Evolutionary conservation across 2,113 vertebrate genomes (phyloP).

Genomic region (Limanda limanda): DNA sequence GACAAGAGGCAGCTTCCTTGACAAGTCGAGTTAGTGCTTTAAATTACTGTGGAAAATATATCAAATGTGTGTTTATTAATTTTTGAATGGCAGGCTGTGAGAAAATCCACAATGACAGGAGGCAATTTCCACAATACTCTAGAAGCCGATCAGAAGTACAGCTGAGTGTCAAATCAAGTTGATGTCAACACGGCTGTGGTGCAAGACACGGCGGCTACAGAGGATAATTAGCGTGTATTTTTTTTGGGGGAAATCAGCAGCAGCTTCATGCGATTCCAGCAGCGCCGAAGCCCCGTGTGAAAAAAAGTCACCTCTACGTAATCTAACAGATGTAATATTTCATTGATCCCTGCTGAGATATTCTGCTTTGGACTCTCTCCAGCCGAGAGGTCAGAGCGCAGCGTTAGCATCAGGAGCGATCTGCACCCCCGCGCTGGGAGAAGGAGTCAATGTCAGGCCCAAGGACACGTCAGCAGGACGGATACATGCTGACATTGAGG

Average conservation of each 20-base stretch:
- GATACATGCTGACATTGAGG: conserved; percentile 39
- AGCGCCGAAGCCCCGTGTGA: background rate
- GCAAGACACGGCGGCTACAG: background rate
- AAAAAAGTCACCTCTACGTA: conserved; percentile 36
- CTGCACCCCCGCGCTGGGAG: conserved; percentile 11
- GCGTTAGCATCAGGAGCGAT: conserved; percentile 21
- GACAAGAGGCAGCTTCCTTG: no score
- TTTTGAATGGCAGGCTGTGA: no score
- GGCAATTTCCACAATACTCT: no score
- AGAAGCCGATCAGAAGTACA: no score
- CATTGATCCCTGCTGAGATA: conserved; percentile 63
- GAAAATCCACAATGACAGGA: no score
- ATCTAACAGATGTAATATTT: conserved; percentile 61
- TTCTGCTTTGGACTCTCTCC: conserved; percentile 26
- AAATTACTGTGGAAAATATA: no score
- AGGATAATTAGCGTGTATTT: background rate
- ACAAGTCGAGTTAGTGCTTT: no score
- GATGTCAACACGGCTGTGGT: no score
- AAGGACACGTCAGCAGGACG: conserved; percentile 50
- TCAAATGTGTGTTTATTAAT: no score
- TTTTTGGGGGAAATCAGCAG: background rate
- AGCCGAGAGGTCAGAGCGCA: conserved; percentile 41
- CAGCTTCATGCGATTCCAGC: background rate
- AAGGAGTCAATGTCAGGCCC: conserved; percentile 47
- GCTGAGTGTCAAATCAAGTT: no score